These are phyloP conservation scores for Gisinianus flammeolus DNA, from an alignment of 2,888 invertebrate genomes.

Conservation along the genomic window DNA sequence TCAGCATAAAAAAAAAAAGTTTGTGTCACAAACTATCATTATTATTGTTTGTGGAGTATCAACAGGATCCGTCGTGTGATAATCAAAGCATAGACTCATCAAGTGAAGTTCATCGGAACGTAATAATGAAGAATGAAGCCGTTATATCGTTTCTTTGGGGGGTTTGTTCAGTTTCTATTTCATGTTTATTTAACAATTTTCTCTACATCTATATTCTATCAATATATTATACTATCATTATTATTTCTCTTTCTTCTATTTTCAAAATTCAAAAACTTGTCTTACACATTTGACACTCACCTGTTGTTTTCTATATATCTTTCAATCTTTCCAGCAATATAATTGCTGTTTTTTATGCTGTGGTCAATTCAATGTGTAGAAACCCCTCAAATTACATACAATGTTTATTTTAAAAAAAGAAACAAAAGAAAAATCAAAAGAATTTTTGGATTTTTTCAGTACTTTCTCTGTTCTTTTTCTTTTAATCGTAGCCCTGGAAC, in stretches of 20 bases:
- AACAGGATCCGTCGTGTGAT: constrained; percentile 43
- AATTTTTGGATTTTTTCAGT: no score
- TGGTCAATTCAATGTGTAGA: no score
- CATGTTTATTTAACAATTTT: constrained; percentile 22
- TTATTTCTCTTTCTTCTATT: neutral
- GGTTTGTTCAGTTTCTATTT: constrained; percentile 37
- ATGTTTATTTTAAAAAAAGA: no score
- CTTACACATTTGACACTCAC: constrained; percentile 17
- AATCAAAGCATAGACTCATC: constrained; percentile 36
- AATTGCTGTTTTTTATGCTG: neutral
- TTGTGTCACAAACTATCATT: constrained; percentile 34
- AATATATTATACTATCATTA: neutral
- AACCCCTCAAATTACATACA: no score
- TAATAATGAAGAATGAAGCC: constrained; percentile 35
- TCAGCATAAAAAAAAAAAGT: neutral
- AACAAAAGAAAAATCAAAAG: no score
- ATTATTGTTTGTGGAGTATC: constrained; percentile 40
- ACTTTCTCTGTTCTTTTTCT: no score
- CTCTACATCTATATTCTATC: no score
- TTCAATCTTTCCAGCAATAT: neutral
- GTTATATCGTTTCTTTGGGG: constrained; percentile 39
- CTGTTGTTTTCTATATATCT: neutral
- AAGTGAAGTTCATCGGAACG: constrained; percentile 28
- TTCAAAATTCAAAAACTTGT: no score
- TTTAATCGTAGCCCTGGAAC: no score